phyloP scores from a whole-genome alignment of 2,113 vertebrate genomes.

The Panthera leo region DNA sequence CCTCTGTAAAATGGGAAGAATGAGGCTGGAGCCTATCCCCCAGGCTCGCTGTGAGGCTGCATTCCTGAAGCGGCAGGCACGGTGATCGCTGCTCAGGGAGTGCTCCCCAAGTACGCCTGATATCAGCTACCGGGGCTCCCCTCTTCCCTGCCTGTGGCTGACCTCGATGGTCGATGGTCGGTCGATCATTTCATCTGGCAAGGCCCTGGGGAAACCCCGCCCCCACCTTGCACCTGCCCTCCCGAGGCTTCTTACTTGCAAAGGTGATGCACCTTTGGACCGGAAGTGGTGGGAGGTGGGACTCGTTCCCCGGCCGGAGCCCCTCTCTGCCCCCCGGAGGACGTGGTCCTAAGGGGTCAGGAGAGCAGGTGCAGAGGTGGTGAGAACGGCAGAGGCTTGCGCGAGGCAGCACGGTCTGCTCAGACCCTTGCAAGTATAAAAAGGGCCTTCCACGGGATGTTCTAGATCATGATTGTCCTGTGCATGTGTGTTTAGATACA shows the following conservation, averaged over 20 bases:
- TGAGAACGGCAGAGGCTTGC: neutral
- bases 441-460: neutral
- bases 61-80: accelerated
- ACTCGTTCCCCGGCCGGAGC: neutral
- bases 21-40: accelerated
- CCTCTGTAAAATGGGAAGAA: neutral
- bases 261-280: accelerated
- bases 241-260: accelerated
- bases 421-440: neutral
- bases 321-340: accelerated
- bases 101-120: accelerated
- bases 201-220: neutral
- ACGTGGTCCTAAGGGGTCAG: neutral
- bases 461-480: accelerated
- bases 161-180: accelerated
- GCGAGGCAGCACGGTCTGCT: accelerated
- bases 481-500: accelerated
- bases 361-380: accelerated
- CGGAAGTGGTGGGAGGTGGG: neutral
- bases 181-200: accelerated
- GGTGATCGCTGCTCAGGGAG: accelerated
- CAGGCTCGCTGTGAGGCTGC: neutral
- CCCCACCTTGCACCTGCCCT: accelerated
- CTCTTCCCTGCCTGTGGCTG: accelerated
- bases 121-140: accelerated